Evolutionary conservation across 1,140 invertebrate species (phyloP).

Genomic region (Bombus fervidus): DNA sequence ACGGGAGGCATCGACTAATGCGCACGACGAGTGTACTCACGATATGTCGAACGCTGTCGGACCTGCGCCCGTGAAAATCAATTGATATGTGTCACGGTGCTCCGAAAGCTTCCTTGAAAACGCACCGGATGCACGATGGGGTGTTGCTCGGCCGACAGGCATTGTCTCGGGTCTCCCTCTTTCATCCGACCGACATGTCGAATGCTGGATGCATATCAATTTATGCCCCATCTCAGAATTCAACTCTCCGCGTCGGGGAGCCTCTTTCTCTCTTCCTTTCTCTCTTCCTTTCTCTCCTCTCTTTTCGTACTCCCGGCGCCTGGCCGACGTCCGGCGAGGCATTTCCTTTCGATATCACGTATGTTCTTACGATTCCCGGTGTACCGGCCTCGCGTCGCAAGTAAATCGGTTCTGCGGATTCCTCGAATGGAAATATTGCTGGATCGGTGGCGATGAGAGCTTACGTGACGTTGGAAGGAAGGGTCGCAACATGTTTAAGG

Average conservation of each 20-base stretch:
- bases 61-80: constrained; percentile 72
- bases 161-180: constrained; percentile 76
- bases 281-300: constrained; percentile 49
- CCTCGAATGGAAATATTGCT: constrained; percentile 26
- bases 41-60: constrained; percentile 53
- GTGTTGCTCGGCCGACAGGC: constrained; percentile 69
- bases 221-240: constrained; percentile 70
- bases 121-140: constrained; percentile 76
- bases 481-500: no score
- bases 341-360: constrained; percentile 62
- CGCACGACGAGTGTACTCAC: not conserved
- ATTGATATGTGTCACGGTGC: constrained; percentile 79
- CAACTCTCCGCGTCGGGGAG: constrained; percentile 50
- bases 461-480: no score
- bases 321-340: constrained; percentile 49
- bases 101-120: constrained; percentile 78
- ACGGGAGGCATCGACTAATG: not conserved
- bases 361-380: constrained; percentile 47
- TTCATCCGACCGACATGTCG: constrained; percentile 79
- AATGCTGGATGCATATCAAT: constrained; percentile 78
- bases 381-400: constrained; percentile 32
- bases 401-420: constrained; percentile 51
- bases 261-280: constrained; percentile 57
- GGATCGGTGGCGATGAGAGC: not conserved
- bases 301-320: constrained; percentile 48